phyloP scores from a whole-genome alignment of 2,888 invertebrate genomes.

The Cynaeus angustus region DNA sequence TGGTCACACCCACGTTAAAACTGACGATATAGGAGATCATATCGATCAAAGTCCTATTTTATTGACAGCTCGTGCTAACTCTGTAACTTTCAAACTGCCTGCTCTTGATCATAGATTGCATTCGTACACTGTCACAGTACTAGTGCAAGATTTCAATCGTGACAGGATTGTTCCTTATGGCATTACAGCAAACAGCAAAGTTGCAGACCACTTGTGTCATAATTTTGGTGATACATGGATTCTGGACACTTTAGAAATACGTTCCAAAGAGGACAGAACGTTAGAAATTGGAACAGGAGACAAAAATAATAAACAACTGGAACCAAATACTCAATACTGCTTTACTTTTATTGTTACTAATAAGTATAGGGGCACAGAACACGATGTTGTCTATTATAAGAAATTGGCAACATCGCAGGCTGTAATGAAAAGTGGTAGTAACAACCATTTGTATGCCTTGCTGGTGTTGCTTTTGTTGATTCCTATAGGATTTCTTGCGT shows the following conservation, averaged over 20 bases:
- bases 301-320: slow-evolving; percentile 53
- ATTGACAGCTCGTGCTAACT: slow-evolving; percentile 57
- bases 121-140: slow-evolving; percentile 61
- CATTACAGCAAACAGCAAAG: slow-evolving; percentile 54
- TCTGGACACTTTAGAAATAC: slow-evolving; percentile 62
- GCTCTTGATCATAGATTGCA: slow-evolving; percentile 60
- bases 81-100: slow-evolving; percentile 62
- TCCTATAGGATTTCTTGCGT: slow-evolving; percentile 56
- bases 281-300: slow-evolving; percentile 60
- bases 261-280: slow-evolving; percentile 55
- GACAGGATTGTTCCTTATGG: slow-evolving; percentile 52
- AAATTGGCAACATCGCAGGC: slow-evolving; percentile 56
- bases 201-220: slow-evolving; percentile 64
- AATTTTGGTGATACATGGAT: slow-evolving; percentile 66
- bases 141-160: slow-evolving; percentile 65
- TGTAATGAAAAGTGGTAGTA: slow-evolving; percentile 46
- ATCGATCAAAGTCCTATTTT: slow-evolving; percentile 64
- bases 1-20: slow-evolving; percentile 57
- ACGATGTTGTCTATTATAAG: slow-evolving; percentile 65
- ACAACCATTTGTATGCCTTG: slow-evolving; percentile 57
- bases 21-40: slow-evolving; percentile 62
- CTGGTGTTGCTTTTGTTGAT: slow-evolving; percentile 59
- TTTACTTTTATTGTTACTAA: slow-evolving; percentile 66
- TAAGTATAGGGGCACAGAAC: slow-evolving; percentile 61
- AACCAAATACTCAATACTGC: slow-evolving; percentile 65